phyloP scores from a whole-genome alignment of 2,888 invertebrate species.

The Cistogaster globosa region DNA sequence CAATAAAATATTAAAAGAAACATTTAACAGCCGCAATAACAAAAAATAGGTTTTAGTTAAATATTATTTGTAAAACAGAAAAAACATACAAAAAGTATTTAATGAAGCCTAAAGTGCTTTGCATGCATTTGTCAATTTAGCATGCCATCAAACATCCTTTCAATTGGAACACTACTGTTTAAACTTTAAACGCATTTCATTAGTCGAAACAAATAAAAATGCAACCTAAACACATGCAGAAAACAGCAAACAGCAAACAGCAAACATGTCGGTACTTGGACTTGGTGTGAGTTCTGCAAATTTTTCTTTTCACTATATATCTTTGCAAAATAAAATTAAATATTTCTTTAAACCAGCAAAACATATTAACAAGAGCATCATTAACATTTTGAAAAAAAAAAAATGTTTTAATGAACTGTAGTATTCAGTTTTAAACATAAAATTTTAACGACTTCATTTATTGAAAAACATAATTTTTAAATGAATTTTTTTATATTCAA shows the following conservation, averaged over 20 bases:
- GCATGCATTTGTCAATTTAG: slow-evolving; percentile 82
- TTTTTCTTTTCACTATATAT: neutral
- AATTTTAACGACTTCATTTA: slow-evolving; percentile 81
- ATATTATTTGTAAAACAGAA: slow-evolving; percentile 18
- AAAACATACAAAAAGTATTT: slow-evolving; percentile 49
- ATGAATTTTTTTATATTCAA: neutral
- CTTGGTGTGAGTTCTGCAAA: slow-evolving; percentile 62
- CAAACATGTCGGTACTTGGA: slow-evolving; percentile 1
- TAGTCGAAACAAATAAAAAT: slow-evolving; percentile 39
- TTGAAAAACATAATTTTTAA: slow-evolving; percentile 75
- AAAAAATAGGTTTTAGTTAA: slow-evolving; percentile 42
- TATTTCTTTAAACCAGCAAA: slow-evolving; percentile 56
- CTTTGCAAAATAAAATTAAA: slow-evolving; percentile 39
- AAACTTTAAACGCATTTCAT: slow-evolving; percentile 74
- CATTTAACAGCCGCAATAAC: slow-evolving; percentile 45
- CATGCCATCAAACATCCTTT: slow-evolving; percentile 81
- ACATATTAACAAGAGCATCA: slow-evolving; percentile 79
- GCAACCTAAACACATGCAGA: slow-evolving; percentile 11
- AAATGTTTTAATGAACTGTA: slow-evolving; percentile 44
- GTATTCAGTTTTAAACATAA: slow-evolving; percentile 33
- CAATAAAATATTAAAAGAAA: slow-evolving; percentile 65
- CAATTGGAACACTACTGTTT: slow-evolving; percentile 74
- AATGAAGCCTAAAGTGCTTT: slow-evolving; percentile 74
- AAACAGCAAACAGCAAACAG: neutral
- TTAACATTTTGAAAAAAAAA: slow-evolving; percentile 74